A percentile compares a stretch with the other conserved stretches of the same genome.
Evolutionary conservation across 1,140 invertebrate species (phyloP).

Genomic region (Bombus affinis): DNA sequence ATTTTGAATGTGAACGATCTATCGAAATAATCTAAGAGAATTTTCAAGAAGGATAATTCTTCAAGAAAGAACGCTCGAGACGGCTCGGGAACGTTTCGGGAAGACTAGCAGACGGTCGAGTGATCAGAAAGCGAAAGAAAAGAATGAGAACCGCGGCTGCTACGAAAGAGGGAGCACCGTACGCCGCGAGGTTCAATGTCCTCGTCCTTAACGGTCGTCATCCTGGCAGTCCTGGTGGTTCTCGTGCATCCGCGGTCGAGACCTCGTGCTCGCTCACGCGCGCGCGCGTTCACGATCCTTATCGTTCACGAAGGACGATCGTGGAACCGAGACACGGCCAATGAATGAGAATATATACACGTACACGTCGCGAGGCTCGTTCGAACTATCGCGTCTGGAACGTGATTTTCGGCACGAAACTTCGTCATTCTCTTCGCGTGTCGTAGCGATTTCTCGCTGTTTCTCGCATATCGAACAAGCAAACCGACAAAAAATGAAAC

Average conservation of each 20-base stretch:
- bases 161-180: conserved; percentile 40
- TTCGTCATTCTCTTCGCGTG: conserved; percentile 8
- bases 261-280: conserved; percentile 27
- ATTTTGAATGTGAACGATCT: no score
- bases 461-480: background rate
- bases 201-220: conserved; percentile 61
- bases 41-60: background rate
- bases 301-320: conserved; percentile 56
- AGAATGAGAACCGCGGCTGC: conserved; percentile 51
- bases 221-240: conserved; percentile 54
- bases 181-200: conserved; percentile 53
- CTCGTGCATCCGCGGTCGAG: conserved; percentile 54
- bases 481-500: background rate
- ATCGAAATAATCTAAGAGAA: no score
- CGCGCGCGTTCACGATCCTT: conserved; percentile 38
- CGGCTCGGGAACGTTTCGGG: background rate
- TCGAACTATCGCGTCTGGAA: background rate
- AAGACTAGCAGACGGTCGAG: background rate
- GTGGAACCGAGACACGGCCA: conserved; percentile 20
- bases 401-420: conserved; percentile 23
- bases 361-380: background rate
- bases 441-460: background rate
- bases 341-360: conserved; percentile 47
- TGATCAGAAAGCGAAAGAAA: conserved; percentile 14
- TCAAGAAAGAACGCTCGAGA: background rate